Evolutionary conservation across 1,140 invertebrate species (phyloP).

Genomic region (Mya arenaria): DNA sequence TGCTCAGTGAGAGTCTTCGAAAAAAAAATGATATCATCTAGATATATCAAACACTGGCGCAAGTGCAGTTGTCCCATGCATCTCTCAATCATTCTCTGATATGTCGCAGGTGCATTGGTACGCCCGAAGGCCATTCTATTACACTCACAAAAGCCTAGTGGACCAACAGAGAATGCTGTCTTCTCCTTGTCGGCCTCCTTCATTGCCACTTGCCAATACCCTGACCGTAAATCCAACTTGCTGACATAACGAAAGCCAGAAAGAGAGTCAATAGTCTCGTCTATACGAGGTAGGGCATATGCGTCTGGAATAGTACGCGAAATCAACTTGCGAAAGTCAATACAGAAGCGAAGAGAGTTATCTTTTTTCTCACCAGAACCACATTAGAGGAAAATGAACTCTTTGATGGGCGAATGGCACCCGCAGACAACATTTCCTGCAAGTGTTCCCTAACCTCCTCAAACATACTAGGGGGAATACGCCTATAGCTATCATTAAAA

Average conservation of each 20-base stretch:
- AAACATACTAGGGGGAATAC: constrained; percentile 77
- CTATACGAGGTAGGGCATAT: background rate
- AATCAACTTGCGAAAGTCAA: constrained; percentile 77
- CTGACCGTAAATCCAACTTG: background rate
- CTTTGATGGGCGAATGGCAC: constrained; percentile 14
- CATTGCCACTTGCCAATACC: constrained; percentile 34
- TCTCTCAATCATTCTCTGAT: constrained; percentile 9
- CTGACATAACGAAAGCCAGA: background rate
- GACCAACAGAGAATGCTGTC: background rate
- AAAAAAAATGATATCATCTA: constrained; percentile 17
- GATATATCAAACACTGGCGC: constrained; percentile 5
- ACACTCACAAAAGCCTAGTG: constrained; percentile 5
- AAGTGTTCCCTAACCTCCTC: constrained; percentile 36
- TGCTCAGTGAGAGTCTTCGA: background rate
- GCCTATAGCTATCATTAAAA: constrained; percentile 45
- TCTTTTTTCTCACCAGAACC: constrained; percentile 31
- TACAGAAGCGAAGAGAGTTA: constrained; percentile 8
- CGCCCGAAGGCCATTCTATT: constrained; percentile 16
- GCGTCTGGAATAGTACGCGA: constrained; percentile 78
- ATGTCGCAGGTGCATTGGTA: constrained; percentile 2
- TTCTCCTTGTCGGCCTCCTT: constrained; percentile 15
- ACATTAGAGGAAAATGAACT: constrained; percentile 21
- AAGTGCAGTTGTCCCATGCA: constrained; percentile 23
- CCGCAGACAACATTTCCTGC: constrained; percentile 16
- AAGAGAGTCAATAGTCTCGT: background rate